Conservation (phyloP, 2,113 vertebrate species). For the Bujurquina vittata region DNA sequence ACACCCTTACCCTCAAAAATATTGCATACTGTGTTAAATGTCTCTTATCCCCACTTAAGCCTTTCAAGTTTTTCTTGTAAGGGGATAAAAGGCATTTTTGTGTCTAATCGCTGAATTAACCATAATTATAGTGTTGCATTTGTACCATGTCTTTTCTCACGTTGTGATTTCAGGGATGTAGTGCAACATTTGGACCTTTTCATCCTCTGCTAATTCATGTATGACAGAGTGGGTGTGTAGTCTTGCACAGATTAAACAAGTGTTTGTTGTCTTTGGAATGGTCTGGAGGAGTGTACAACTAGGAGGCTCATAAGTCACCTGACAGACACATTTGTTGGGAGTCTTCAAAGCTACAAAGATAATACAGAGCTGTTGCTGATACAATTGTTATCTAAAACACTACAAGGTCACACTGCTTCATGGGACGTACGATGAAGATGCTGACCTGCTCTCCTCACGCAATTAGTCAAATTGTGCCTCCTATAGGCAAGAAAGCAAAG, state of each 20-base stretch:
- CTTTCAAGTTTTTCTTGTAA: constrained; percentile 47
- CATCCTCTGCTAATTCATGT: constrained; percentile 6
- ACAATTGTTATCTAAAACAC: constrained; percentile 19
- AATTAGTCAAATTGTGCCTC: constrained; percentile 43
- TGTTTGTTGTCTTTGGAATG: constrained; percentile 57
- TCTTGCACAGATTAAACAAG: constrained; percentile 23
- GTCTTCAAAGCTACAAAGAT: constrained; percentile 7
- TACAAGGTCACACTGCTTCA: background rate
- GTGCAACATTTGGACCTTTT: constrained; percentile 39
- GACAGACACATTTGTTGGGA: constrained; percentile 20
- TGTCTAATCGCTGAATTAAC: constrained; percentile 19
- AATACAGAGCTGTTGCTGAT: constrained; percentile 10
- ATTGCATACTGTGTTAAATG: background rate
- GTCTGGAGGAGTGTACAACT: constrained; percentile 2
- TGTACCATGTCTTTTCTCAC: background rate
- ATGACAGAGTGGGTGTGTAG: constrained; percentile 24
- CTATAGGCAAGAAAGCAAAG: background rate
- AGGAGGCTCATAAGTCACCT: constrained; percentile 32
- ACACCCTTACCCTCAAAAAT: background rate
- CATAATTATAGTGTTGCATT: constrained; percentile 34
- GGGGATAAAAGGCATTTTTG: constrained; percentile 13
- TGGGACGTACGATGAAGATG: constrained; percentile 20
- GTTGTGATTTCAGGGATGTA: background rate
- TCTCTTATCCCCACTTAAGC: constrained; percentile 17
- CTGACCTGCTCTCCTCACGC: background rate